Percentiles rank a stretch among this genome's conserved stretches.
phyloP scores from a whole-genome alignment of 64 coral and sea anemone species.

The Catalaphyllia jardinei region DNA sequence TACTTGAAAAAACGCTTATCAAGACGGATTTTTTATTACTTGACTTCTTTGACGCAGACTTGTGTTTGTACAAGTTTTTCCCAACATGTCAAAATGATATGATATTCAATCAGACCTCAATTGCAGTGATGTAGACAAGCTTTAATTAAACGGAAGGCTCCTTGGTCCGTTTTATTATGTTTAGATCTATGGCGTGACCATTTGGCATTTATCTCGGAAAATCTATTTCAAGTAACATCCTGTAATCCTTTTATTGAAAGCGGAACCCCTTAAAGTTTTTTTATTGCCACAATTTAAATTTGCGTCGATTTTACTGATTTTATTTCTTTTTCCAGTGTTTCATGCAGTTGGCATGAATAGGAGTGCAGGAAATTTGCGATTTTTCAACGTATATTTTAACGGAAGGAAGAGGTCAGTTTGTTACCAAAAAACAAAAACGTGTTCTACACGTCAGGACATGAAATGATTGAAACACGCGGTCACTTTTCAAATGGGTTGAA shows the following conservation, averaged over 20 bases:
- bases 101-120: conserved; percentile 16
- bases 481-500: not conserved
- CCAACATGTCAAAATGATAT: not conserved
- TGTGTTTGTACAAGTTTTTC: not conserved
- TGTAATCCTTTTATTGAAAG: not conserved
- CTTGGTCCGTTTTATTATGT: not conserved
- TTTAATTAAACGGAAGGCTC: conserved; percentile 19
- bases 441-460: not conserved
- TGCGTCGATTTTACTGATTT: not conserved
- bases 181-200: not conserved
- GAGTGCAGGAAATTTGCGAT: not conserved
- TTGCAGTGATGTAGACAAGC: not conserved
- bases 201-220: not conserved
- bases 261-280: not conserved
- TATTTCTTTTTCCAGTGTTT: not conserved
- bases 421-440: not conserved
- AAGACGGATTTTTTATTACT: not conserved
- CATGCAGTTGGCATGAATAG: no score
- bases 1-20: conserved; percentile 29
- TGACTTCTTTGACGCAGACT: not conserved
- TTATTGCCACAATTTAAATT: not conserved
- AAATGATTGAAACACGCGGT: not conserved
- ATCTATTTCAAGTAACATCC: conserved; percentile 4
- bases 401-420: not conserved
- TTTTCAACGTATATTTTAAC: not conserved